phyloP scores from a whole-genome alignment of 1,140 invertebrate genomes.

The Panonychus citri region DNA sequence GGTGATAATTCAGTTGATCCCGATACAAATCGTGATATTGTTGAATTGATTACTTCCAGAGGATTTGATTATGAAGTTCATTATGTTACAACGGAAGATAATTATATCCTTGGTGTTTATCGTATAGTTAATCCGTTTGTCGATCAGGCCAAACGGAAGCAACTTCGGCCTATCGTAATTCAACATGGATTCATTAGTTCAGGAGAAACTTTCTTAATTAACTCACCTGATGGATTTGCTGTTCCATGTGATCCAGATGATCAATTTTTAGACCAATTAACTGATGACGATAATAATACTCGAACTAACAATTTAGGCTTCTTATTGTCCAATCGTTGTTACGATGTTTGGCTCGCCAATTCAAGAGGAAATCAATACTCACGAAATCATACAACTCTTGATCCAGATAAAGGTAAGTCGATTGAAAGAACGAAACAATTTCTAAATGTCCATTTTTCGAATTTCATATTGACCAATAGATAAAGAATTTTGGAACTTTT shows the following conservation, averaged over 20 bases:
- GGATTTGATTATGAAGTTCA: conserved; percentile 38
- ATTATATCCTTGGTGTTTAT: conserved; percentile 43
- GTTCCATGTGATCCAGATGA: neutral
- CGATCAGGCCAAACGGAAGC: too few species aligned
- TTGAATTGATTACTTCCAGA: conserved; percentile 9
- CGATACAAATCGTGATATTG: neutral
- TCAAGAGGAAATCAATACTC: conserved; percentile 18
- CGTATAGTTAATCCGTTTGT: conserved; percentile 28
- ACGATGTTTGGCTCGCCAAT: conserved; percentile 22
- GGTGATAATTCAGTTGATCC: neutral
- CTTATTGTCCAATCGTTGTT: conserved; percentile 4
- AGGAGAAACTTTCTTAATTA: conserved; percentile 45
- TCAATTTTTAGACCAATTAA: too few species aligned
- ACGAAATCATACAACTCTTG: conserved; percentile 14
- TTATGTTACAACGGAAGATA: conserved; percentile 26
- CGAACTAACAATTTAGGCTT: neutral
- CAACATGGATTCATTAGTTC: conserved; percentile 51
- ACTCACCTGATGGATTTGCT: conserved; percentile 23
- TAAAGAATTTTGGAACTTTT: conserved; percentile 7
- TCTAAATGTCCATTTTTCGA: too few species aligned
- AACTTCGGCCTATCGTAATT: conserved; percentile 26
- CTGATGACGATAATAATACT: too few species aligned
- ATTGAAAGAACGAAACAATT: neutral
- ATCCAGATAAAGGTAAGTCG: neutral
- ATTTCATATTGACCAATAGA: neutral